Evolutionary conservation across 2,888 invertebrate genomes (phyloP).

Genomic region (Blastobasis adustella): DNA sequence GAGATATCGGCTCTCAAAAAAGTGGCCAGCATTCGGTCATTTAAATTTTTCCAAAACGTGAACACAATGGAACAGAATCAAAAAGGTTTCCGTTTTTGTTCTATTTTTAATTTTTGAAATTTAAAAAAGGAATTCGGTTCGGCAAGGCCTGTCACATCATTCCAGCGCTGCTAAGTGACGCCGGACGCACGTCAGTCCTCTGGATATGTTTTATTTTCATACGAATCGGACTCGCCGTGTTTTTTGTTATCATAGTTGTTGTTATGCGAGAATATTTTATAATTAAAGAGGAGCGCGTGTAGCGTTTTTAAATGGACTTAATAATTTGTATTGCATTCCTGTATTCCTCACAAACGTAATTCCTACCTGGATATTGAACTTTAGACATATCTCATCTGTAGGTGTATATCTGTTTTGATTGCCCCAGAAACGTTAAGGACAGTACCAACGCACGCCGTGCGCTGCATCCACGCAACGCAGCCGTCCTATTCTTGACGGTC

Average conservation of each 20-base stretch:
- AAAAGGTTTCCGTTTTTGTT: slow-evolving; percentile 47
- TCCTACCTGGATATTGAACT: not conserved
- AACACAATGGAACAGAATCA: slow-evolving; percentile 73
- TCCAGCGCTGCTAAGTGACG: slow-evolving; percentile 74
- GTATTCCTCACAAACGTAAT: not conserved
- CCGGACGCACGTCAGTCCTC: slow-evolving; percentile 71
- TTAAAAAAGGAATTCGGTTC: slow-evolving; percentile 68
- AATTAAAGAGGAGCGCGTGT: no score
- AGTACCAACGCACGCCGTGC: slow-evolving; percentile 19
- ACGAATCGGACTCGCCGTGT: slow-evolving; percentile 60
- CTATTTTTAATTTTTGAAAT: slow-evolving; percentile 62
- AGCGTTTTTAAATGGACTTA: no score
- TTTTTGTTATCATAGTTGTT: slow-evolving; percentile 69
- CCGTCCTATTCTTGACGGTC: slow-evolving; percentile 32
- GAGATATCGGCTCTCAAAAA: slow-evolving; percentile 63
- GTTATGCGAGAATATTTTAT: slow-evolving; percentile 34
- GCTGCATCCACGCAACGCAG: slow-evolving; percentile 38
- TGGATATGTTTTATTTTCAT: slow-evolving; percentile 70
- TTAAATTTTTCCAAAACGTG: slow-evolving; percentile 73
- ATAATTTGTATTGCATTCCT: no score
- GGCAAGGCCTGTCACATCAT: slow-evolving; percentile 73
- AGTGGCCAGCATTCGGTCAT: slow-evolving; percentile 59
- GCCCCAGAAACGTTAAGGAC: slow-evolving; percentile 4
- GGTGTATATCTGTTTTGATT: slow-evolving; percentile 1
- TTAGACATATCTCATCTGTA: not conserved